These are phyloP conservation scores for Rhinophrynus dorsalis DNA, from an alignment of 2,797 vertebrate genomes.

Conservation along the genomic window DNA sequence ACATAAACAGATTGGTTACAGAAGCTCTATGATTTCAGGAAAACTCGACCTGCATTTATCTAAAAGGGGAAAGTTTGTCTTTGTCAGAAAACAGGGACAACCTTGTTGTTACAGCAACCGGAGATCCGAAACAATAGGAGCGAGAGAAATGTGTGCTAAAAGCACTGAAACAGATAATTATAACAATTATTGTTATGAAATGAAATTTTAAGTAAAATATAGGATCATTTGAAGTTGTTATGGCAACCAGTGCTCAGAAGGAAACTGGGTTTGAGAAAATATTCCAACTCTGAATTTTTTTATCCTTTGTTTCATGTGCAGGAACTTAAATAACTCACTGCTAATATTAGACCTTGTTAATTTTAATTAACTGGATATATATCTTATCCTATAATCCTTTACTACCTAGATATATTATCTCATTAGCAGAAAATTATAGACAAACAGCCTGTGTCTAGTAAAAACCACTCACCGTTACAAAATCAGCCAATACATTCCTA, in stretches of 20 bases:
- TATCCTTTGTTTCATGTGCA: conserved; percentile 19
- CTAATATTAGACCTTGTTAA: conserved; percentile 50
- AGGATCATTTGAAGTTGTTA: conserved; percentile 50
- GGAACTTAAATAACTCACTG: conserved; percentile 43
- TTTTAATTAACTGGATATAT: conserved; percentile 50
- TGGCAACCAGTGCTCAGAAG: conserved; percentile 39
- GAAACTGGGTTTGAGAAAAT: conserved; percentile 41
- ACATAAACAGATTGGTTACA: conserved; percentile 9
- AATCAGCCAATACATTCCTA: conserved; percentile 43
- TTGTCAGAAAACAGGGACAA: conserved; percentile 48
- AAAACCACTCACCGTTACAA: conserved; percentile 44
- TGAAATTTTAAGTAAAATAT: conserved; percentile 51
- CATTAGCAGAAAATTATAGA: conserved; percentile 47
- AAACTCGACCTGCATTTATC: conserved; percentile 24
- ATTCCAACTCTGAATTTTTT: conserved; percentile 32
- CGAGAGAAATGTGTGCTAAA: conserved; percentile 44
- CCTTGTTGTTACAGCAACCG: conserved; percentile 47
- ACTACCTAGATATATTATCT: conserved; percentile 49
- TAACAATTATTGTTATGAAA: conserved; percentile 51
- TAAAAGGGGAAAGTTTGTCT: conserved; percentile 32
- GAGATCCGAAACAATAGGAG: conserved; percentile 42
- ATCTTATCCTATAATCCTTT: conserved; percentile 50
- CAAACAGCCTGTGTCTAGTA: conserved; percentile 45
- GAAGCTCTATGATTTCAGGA: conserved; percentile 1
- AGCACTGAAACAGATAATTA: conserved; percentile 49